Conservation (phyloP, 2,797 vertebrate genomes). For the Austrolebias charrua region DNA sequence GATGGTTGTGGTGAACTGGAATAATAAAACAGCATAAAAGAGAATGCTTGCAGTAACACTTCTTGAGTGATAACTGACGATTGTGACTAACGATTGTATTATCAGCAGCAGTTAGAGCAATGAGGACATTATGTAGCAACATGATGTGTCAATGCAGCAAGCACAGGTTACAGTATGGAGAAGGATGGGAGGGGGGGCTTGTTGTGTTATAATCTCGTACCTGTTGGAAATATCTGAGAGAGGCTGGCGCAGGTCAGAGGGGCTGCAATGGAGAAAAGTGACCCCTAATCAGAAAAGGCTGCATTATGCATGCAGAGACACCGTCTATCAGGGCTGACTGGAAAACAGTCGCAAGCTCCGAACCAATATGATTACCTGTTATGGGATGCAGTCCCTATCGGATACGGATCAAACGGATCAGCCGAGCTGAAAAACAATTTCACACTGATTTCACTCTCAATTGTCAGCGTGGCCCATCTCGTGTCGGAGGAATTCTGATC, state of each 20-base stretch:
- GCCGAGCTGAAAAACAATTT: constrained; percentile 81
- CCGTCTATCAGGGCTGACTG: constrained; percentile 60
- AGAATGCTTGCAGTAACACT: background rate
- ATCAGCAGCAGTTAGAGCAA: constrained; percentile 12
- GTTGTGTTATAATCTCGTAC: constrained; percentile 51
- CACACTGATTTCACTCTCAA: constrained; percentile 81
- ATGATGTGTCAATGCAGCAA: constrained; percentile 24
- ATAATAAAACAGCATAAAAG: constrained; percentile 2
- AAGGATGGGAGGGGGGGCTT: constrained; percentile 14
- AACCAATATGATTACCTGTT: constrained; percentile 81
- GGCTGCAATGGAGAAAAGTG: constrained; percentile 70
- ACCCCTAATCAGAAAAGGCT: constrained; percentile 69
- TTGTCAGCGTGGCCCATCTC: constrained; percentile 71
- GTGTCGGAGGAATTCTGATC: constrained; percentile 76
- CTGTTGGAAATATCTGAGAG: constrained; percentile 65
- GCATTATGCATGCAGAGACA: constrained; percentile 74
- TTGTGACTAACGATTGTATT: constrained; percentile 31
- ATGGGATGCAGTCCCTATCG: constrained; percentile 72
- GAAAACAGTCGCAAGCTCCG: constrained; percentile 70
- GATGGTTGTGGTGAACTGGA: constrained; percentile 27
- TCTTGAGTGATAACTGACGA: constrained; percentile 8
- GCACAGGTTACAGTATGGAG: constrained; percentile 24
- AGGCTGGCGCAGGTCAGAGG: constrained; percentile 70
- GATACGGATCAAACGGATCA: constrained; percentile 81
- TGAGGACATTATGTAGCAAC: constrained; percentile 30